Base-by-base conservation (phyloP, 2,888 invertebrate species). In the Acanthopleura granulata region DNA sequence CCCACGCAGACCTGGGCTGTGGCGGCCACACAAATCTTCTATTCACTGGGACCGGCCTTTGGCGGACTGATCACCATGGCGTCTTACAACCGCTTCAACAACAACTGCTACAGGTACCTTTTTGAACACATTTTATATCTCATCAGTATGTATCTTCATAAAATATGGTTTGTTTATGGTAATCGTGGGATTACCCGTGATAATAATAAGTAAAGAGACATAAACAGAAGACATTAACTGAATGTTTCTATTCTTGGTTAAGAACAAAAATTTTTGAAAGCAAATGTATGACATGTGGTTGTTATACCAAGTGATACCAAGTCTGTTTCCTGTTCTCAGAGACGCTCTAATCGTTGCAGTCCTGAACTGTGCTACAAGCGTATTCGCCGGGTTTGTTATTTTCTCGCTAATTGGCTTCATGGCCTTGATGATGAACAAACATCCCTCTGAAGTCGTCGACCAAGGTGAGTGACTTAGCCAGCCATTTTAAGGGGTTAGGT, bases 1-100 rank as follows among this genome's bases (percentile, higher is more conserved):
- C 40, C 9, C 12, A 1, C 30, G 1, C 76, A 81, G 80, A 80
- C 80, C 3, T 81, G 80, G 80, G 61, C 78, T 27, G 77, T 77
- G 18, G 81, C 81, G 12, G 80, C 81, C n/a, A 80, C 79, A 9
- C 81, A 81, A 73, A 81, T 81, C 11, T 80, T 81, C 74, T 81
- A 80, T 71, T 81, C 81, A 0, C 76, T 81, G 12, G 81, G 81
- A 4, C 78, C 79, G 3, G 81, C 79, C 0, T 81, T 80, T 73
- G 81, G 81, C 0, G 78, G 79, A 29, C 66, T 81, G 18, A 78
- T 80, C 22, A 80, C 75, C 6, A 78, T 80, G 78, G 75, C 81
- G 29, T 79, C 79, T 49, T 81, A 78, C 62, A 81, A 81, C 51
- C 77, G 78, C 15, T 81, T 80, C 73, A 81, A 78, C 71, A 80